phyloP scores from a whole-genome alignment of 1,140 invertebrate genomes.

The Geopemphigus sp. region DNA sequence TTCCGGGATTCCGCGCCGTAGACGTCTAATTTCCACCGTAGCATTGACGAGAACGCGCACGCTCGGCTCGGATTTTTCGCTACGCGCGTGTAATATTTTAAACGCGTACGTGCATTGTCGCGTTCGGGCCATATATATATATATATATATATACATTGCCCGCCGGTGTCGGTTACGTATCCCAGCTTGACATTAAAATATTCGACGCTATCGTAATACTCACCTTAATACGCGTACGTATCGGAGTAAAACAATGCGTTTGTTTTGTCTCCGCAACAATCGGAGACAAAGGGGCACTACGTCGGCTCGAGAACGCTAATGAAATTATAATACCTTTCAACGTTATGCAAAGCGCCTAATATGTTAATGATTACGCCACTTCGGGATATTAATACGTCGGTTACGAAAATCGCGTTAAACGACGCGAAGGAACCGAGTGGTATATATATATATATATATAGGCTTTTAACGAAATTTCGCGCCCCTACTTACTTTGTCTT shows the following conservation, averaged over 20 bases:
- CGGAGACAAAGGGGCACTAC: constrained; percentile 1
- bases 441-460: too few relatives aligned
- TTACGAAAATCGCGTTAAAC: not conserved
- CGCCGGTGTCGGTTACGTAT: not conserved
- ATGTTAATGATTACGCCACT: constrained; percentile 20
- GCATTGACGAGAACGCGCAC: too few relatives aligned
- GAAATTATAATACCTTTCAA: constrained; percentile 34
- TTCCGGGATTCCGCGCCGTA: too few relatives aligned
- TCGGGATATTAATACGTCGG: not conserved
- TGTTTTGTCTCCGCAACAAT: constrained; percentile 13
- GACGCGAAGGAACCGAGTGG: too few relatives aligned
- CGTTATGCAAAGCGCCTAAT: constrained; percentile 15
- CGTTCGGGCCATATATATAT: too few relatives aligned
- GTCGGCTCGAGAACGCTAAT: constrained; percentile 7
- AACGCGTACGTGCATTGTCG: too few relatives aligned
- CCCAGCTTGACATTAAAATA: not conserved
- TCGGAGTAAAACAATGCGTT: not conserved
- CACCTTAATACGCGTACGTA: not conserved
- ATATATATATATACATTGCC: too few relatives aligned
- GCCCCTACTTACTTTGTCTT: too few relatives aligned
- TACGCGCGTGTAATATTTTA: too few relatives aligned
- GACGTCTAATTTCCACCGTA: too few relatives aligned
- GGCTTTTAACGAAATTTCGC: too few relatives aligned
- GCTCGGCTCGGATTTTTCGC: too few relatives aligned
- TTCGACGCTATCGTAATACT: not conserved